phyloP scores from a whole-genome alignment of 2,797 vertebrate genomes.

The Danio aesculapii region DNA sequence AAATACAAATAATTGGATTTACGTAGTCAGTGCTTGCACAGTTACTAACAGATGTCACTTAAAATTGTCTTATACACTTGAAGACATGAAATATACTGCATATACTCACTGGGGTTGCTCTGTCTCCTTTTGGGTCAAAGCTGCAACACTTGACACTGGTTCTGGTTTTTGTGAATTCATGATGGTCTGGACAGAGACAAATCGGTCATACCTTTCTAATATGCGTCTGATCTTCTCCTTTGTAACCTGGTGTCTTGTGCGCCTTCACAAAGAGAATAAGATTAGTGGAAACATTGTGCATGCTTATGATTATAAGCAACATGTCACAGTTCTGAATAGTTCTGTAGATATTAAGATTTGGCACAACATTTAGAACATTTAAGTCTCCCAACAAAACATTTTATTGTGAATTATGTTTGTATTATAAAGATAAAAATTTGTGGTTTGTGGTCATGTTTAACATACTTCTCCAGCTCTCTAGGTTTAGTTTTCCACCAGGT shows the following conservation, averaged over 20 bases:
- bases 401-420: background rate
- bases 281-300: no score
- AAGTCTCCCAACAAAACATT: background rate
- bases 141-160: constrained; percentile 66
- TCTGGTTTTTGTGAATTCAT: constrained; percentile 80
- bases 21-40: background rate
- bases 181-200: constrained; percentile 85
- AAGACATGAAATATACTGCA: background rate
- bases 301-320: background rate
- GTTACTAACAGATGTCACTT: background rate
- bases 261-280: constrained; percentile 72
- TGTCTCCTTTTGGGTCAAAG: constrained; percentile 72
- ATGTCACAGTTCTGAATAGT: background rate
- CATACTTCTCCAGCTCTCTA: constrained; percentile 92
- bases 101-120: constrained; percentile 76
- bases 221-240: constrained; percentile 91
- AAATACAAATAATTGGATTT: background rate
- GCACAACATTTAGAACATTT: background rate
- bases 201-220: constrained; percentile 87
- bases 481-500: constrained; percentile 98
- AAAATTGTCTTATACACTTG: background rate
- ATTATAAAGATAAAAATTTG: background rate
- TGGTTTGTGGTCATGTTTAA: constrained; percentile 32
- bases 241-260: constrained; percentile 88
- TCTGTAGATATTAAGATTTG: background rate